Base-by-base conservation (phyloP, 2,888 invertebrate genomes). In the Molanna angustata region DNA sequence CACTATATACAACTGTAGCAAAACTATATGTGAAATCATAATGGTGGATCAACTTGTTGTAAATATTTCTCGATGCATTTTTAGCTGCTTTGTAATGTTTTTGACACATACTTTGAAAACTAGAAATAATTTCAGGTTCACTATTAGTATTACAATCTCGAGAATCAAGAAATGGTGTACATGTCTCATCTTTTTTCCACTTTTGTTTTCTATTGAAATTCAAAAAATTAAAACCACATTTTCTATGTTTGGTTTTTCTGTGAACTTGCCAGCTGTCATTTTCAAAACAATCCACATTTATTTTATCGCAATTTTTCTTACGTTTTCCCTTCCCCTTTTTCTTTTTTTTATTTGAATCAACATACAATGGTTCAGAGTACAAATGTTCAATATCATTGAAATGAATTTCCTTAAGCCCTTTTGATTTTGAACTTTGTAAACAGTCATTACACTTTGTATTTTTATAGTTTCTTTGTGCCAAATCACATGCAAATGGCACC, bases 1-100 rank as follows among this genome's bases (percentile, higher is more conserved):
- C 76, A 67, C 76, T 76, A 69, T 76, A 76, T 21, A 74, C 73
- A 57, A 71, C 72, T 59, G 72, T 70, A 63, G 72, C 54, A 56
- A 46, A 61, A 40, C 61, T 68, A 51, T 70, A 69, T 56, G 64
- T 62, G 61, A 64, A 66, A 60, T 61, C 57, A 60, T 66, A 67
- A 50, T 62, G 56, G 50, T 64, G 64, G 52, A 63, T 62, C 58
- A 71, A 64, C 62, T 65, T 61, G 64, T 66, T 64, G 65, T 65
- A 66, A 44, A 69, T 61, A 58, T 66, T 60, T 62, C 64, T 65
- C 54, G 63, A 60, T 52, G 61, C 59, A 11, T 57, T 54, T 57
- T 59, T 59, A 14, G 61, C 59, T 14, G 55, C 56, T 43, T 51
- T 58, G 20, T 56, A 57, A 37, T 53, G 58, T 33, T 57, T 56